Evolutionary conservation across 2,888 invertebrate genomes (phyloP).

Genomic region (Conomelus anceps): DNA sequence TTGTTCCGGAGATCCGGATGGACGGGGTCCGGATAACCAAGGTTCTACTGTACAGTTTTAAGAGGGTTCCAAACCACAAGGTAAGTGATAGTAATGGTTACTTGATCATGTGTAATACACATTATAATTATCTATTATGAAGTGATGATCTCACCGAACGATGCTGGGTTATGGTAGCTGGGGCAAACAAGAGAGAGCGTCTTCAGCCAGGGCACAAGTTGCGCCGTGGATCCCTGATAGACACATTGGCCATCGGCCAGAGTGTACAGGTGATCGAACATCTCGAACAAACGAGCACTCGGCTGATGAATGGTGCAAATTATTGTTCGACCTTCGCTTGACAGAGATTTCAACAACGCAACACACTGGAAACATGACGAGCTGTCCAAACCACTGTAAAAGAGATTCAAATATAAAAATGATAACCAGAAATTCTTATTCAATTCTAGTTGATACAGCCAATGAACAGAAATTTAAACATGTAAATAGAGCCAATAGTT

Average conservation of each 20-base stretch:
- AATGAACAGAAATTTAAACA: too few relatives aligned
- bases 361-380: constrained; percentile 94
- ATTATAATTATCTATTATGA: too few relatives aligned
- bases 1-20: too few relatives aligned
- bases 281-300: constrained; percentile 91
- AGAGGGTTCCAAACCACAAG: neutral
- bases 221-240: constrained; percentile 82
- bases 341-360: constrained; percentile 77
- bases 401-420: constrained; percentile 12
- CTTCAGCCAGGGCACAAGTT: constrained; percentile 75
- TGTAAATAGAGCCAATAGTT: too few relatives aligned
- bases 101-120: too few relatives aligned
- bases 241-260: constrained; percentile 91
- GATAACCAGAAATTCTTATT: too few relatives aligned
- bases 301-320: constrained; percentile 96
- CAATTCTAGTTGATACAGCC: too few relatives aligned
- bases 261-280: constrained; percentile 93
- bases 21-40: too few relatives aligned
- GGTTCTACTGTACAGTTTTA: too few relatives aligned
- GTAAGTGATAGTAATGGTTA: too few relatives aligned
- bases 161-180: constrained; percentile 94
- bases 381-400: constrained; percentile 79
- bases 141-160: constrained; percentile 59
- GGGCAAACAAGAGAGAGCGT: constrained; percentile 83
- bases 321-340: constrained; percentile 85